phyloP scores from a whole-genome alignment of 2,888 invertebrate genomes.

The Barypeithes pellucidus region DNA sequence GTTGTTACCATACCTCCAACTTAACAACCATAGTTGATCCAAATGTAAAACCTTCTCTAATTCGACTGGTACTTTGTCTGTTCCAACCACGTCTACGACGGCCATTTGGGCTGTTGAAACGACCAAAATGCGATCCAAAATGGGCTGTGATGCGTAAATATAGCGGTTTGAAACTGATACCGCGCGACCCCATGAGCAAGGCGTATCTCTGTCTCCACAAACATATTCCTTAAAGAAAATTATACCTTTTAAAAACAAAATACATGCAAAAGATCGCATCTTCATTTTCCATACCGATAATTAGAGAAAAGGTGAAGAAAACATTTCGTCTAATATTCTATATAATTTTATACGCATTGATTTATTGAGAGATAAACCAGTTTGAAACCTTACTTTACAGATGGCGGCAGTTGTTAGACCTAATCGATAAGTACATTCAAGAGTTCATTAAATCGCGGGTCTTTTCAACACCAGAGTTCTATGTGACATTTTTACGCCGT shows the following conservation, averaged over 20 bases:
- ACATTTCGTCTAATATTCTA: no score
- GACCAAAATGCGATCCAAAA: conserved; percentile 79
- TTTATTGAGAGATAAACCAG: no score
- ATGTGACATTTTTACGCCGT: no score
- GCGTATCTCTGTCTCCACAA: conserved; percentile 79
- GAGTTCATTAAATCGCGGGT: no score
- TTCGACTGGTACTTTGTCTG: conserved; percentile 82
- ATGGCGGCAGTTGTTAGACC: no score
- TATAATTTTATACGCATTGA: no score
- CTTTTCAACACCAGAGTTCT: no score
- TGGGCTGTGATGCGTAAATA: conserved; percentile 82
- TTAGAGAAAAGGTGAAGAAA: not conserved
- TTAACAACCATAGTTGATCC: conserved; percentile 84
- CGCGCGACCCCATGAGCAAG: conserved; percentile 82
- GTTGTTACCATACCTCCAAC: conserved; percentile 77
- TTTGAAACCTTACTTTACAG: no score
- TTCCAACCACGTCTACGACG: conserved; percentile 81
- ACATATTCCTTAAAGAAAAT: conserved; percentile 74
- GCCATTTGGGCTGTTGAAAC: conserved; percentile 83
- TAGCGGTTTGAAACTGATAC: conserved; percentile 82
- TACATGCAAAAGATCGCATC: no score
- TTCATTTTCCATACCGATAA: no score
- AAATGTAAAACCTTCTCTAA: conserved; percentile 80
- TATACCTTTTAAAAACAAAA: no score
- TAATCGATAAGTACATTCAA: no score